These are phyloP conservation scores for Rhodinocichla rosea DNA, from an alignment of 2,113 vertebrate species.

Conservation along the genomic window DNA sequence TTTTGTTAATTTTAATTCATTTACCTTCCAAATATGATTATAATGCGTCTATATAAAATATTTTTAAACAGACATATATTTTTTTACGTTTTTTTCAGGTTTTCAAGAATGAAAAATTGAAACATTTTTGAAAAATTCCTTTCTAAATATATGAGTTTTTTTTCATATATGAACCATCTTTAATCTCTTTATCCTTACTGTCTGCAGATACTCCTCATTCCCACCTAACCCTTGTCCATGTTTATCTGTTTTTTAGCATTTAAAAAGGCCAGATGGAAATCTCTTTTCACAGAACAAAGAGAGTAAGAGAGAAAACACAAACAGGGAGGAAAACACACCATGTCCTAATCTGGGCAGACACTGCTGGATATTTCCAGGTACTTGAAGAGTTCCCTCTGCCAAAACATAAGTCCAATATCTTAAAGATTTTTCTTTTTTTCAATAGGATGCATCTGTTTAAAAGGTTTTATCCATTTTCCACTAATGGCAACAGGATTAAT, in stretches of 20 bases:
- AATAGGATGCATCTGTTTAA: neutral
- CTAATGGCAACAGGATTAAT: constrained; percentile 14
- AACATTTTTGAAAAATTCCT: neutral
- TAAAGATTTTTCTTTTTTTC: neutral
- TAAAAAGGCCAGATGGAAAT: neutral
- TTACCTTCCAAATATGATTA: rapidly evolving
- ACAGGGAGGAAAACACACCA: neutral
- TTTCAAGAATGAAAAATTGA: neutral
- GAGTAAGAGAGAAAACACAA: neutral
- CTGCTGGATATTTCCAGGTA: neutral
- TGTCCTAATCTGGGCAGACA: neutral
- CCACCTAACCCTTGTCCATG: rapidly evolving
- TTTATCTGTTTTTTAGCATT: neutral
- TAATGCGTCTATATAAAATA: neutral
- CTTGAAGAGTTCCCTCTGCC: neutral
- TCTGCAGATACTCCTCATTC: neutral
- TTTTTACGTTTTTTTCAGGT: neutral
- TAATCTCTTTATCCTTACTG: neutral
- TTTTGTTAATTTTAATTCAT: neutral
- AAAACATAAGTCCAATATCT: neutral
- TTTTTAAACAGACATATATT: neutral
- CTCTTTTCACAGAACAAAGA: neutral
- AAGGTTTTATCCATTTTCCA: neutral
- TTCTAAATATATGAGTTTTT: neutral
- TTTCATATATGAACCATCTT: neutral